Base-by-base conservation (phyloP, 2,888 invertebrate genomes). In the Drosophila kuntzei region DNA sequence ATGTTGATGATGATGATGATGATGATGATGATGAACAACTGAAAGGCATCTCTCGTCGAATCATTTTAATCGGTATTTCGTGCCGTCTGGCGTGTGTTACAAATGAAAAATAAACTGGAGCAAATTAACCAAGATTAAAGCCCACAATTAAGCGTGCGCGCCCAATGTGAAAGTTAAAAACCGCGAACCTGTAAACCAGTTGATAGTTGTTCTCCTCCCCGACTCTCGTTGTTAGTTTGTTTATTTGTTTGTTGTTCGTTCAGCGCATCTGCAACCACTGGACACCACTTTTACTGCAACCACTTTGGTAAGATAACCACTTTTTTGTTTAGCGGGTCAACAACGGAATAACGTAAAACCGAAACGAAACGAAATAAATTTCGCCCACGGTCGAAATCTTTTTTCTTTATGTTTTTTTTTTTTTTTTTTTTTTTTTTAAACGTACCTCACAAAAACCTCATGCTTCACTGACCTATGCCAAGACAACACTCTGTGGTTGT, bases 121-220 rank as follows among this genome's bases (percentile, higher is more conserved):
- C 84, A 85, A 88, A 86, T 88, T 87, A 87, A 73, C 71, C 87
- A 74, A 83, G 87, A 80, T 80, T 76, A 64, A 83, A 80, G 84
- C 79, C 72, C 83, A 86, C 87, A 88, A 85, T 85, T 87, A 88
- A 79, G 70, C 54, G 63, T 58, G 73, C 64, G 87, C 81, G 81
- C 81, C 81, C 87, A 87, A 88, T 88, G 84, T 85, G 84, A 85
- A 85, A 85, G 84, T 85, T 86, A 85, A 85, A 32, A 34, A 64
- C 62, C 50, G 77, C 68, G 68, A 79, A 76, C 68, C 66, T 66
- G 69, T 65, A 80, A 83, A 83, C 88, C 88, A 82, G 88, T 87
- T 85, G 61, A 32, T 22, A 53, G 62, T 49, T 32, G 66, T 12
- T 36, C 36, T n/a, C 34, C 22, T 14, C 1, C 11, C 25, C 14